Conservation (phyloP, 2,888 invertebrate genomes). For the Pollenia angustigena region DNA sequence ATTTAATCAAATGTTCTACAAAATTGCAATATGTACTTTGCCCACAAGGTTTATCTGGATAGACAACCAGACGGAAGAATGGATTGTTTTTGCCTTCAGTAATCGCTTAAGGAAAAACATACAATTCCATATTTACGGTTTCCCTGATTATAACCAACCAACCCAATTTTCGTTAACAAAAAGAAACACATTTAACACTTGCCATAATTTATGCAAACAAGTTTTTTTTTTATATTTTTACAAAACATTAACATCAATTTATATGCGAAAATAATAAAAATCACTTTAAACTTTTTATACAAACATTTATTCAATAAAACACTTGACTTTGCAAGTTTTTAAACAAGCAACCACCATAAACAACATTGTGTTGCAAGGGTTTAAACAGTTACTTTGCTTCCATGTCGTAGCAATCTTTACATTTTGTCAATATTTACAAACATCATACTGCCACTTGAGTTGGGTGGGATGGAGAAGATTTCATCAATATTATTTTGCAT, state of each 20-base stretch:
- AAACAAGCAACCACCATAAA: constrained; percentile 52
- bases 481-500: constrained; percentile 54
- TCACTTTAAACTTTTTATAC: constrained; percentile 75
- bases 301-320: constrained; percentile 76
- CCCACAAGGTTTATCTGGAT: too few species aligned
- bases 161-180: constrained; percentile 1
- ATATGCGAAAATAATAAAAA: constrained; percentile 84
- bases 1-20: too few species aligned
- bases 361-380: constrained; percentile 51
- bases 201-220: constrained; percentile 66
- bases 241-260: constrained; percentile 84
- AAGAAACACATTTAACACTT: constrained; percentile 9
- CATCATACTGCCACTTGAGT: constrained; percentile 47
- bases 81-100: too few species aligned
- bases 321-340: constrained; percentile 81
- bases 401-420: neutral
- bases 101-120: too few species aligned
- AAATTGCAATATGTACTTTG: too few species aligned
- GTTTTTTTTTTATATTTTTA: constrained; percentile 16
- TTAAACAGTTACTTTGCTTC: constrained; percentile 30
- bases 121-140: too few species aligned
- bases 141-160: neutral
- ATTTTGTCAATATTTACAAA: constrained; percentile 43
- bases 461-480: constrained; percentile 38
- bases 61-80: too few species aligned